Base-by-base conservation (phyloP, 1,140 invertebrate genomes). In the Bombus confusus region DNA sequence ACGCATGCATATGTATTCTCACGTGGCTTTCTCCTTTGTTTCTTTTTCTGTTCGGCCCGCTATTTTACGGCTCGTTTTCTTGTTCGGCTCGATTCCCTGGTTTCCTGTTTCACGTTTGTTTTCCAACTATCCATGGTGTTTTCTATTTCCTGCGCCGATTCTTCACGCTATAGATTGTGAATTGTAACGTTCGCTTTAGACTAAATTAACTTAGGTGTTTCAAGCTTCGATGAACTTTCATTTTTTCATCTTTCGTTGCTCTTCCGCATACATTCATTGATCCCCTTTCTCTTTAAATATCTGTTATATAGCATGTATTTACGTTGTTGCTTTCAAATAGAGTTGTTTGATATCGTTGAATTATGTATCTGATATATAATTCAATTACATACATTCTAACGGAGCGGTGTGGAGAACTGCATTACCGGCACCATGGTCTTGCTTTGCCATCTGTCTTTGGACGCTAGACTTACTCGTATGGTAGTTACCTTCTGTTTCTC, bases 1-100 rank as follows among this genome's bases (percentile, higher is more conserved):
- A 78, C 57, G 41, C 73, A 80, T 85, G 73, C 88, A 89, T 82
- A 84, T 86, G 76, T 80, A 90, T 89, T 80, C 72, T 22, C 80
- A 66, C 80, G 85, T 71, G 69, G 80, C 78, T 89, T 81, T 89
- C 80, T 82, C 85, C 79, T 89, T 75, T 81, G 47, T 81, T 75
- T 81, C 64, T 62, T 52, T 75, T 74, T 75, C 57, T 59, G 9
- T 74, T 81, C 85, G 25, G 15, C 22, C 47, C 62, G 80, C 80
- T 69, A 76, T 89, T 90, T 81, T 43, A 64, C 77, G 66, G 25
- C 59, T 85, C 74, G 64, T 75, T 76, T 59, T 84, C 74, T 89
- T 81, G 59, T 89, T 89, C 86, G 68, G 80, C 80, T 68, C 87
- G 28, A 68, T 72, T 43, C 28, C 71, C 12, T 6, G 78, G 78